A percentile compares a stretch with the other conserved stretches of the same genome.
Evolutionary conservation across 2,113 vertebrate genomes (phyloP).

Genomic region (Dasyprocta punctata): DNA sequence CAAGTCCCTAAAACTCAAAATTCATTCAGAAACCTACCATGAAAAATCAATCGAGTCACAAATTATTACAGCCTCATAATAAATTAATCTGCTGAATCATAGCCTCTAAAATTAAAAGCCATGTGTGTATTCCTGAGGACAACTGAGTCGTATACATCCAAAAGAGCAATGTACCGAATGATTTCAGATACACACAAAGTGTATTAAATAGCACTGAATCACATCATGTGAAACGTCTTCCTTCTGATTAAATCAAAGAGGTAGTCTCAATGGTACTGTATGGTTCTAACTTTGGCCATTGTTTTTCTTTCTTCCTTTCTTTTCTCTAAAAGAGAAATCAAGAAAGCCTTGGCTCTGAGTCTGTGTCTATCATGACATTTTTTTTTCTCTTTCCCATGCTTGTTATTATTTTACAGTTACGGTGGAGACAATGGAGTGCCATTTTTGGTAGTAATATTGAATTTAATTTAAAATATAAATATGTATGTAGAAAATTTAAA

Average conservation of each 20-base stretch:
- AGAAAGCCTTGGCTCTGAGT: background rate
- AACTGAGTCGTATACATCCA: background rate
- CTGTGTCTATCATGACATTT: background rate
- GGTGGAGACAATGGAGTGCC: background rate
- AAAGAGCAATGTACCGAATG: background rate
- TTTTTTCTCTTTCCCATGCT: background rate
- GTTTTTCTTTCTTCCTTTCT: background rate
- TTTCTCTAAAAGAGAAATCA: background rate
- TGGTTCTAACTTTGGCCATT: background rate
- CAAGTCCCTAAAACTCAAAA: background rate
- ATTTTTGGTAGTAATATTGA: background rate
- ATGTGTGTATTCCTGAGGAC: background rate
- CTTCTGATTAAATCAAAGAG: background rate
- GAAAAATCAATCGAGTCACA: background rate
- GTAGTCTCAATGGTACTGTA: background rate
- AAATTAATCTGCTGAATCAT: background rate
- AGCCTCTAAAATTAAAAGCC: background rate
- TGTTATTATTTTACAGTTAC: constrained; percentile 1
- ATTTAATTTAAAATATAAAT: background rate
- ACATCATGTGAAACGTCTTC: background rate
- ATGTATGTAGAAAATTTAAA: background rate
- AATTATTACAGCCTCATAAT: background rate
- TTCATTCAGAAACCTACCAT: background rate
- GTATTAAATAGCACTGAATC: background rate
- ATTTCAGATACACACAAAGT: background rate